Base-by-base conservation (phyloP, 2,113 vertebrate genomes). In the Prionailurus viverrinus region DNA sequence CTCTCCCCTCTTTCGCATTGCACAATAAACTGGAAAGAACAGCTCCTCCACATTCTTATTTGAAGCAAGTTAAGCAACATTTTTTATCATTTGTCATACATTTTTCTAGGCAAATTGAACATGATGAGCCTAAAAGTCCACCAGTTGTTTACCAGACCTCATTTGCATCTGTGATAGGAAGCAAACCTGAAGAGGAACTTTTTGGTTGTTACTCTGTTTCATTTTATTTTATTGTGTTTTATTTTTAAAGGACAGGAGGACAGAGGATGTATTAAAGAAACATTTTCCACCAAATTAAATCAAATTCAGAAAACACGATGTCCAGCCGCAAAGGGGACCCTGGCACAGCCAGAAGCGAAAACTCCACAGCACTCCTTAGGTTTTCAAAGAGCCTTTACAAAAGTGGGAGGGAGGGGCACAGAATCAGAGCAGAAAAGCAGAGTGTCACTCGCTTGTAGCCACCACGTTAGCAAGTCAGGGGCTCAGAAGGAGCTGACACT, bases 401-500 rank as follows among this genome's bases (percentile, higher is more conserved):
- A 84, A 18, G 21, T 2, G 45, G 9, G 36, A 68, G 74, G 39
- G 79, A 86, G 68, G 39, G 25, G 48, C 27, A 3, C 41, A 65
- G 13, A 93, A 71, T 39, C 21, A 53, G 61, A 51, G 91, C 53
- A 55, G 68, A 90, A 73, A 39, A 39, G 31, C 81, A 96, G 93
- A 29, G n/a, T 55, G 25, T 31, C 33, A 39, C 12, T 48, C 33
- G 69, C 14, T 6, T 25, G 21, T 36, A 92, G 94, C 45, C 55
- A 36, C 15, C 18, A 4, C 18, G 1, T 91, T 39, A 87, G 79
- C 48, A 65, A 89, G 92, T 25, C 73, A 33, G 21, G 31, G 48
- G 12, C 83, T 92, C 79, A 74, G 87, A 95, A 80, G 82, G 61
- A 93, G 95, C 92, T 83, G 79, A 73, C 86, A 96, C 94, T 94